Base-by-base conservation (phyloP, 2,113 vertebrate genomes). In the Sterna hirundo region DNA sequence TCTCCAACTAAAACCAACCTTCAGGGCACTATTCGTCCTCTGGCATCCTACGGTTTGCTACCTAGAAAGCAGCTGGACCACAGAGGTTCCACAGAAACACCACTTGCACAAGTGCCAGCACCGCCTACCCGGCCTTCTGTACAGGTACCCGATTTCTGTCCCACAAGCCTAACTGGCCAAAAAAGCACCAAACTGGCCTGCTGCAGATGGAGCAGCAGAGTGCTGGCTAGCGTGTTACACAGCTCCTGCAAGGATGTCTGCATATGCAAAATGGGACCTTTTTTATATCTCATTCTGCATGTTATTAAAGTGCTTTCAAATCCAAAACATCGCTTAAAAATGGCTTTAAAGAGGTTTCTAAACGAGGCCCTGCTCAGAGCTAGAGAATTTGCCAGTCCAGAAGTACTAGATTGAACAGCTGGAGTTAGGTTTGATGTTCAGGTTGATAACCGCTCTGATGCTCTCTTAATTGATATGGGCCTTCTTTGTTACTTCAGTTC, bases 81-180 rank as follows among this genome's bases (percentile, higher is more conserved):
- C 23, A 65, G 51, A 61, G 29, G 40, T 6, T 44, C 62, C 32
- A 57, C 29, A 75, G 80, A 51, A 70, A n/a, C 22, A 65, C 10
- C 5, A 7, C 26, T 83, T n/a, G 13, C 1, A 0, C 7, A 30
- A n/a, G 23, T 4, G 6, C 40, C 4, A 17, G 66, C 40, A 7
- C 52, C 22, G 25, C 58, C 55, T 8, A 15, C 11, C 25, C 5
- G 2, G 20, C 66, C 40, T 54, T 46, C 69, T 44, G 23, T 15
- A 32, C 49, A n/a, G 15, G 20, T 3, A 58, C 29, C 7, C 0
- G 0, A 11, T 52, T 70, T 79, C 49, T 57, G 8, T 26, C 29
- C 40, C 58, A 21, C 18, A 15, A 15, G 14, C 5, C 15, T 3
- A 51, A 46, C 44, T 1, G 11, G 22, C 22, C 62, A 86, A 77